Evolutionary conservation across 2,888 invertebrate genomes (phyloP), one percentile per base, ranked within the genome.

Genomic region (Mystacides longicornis): DNA sequence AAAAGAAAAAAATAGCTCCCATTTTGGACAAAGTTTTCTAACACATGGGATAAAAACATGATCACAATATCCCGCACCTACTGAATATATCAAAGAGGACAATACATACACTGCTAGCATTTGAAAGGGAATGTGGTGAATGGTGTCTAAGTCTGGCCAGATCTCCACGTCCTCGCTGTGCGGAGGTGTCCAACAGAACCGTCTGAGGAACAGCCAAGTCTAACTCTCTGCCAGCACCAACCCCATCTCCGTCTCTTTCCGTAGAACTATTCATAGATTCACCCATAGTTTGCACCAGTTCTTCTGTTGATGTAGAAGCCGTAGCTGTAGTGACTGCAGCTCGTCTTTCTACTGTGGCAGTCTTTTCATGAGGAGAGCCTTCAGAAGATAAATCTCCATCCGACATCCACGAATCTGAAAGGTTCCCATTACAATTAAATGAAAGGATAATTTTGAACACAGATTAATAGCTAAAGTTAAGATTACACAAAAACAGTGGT

Each of bases 141-240:
- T 74, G 73, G 65, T 73, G 76, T 52, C 77, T 69, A 64, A 74
- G 75, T 60, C 86, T 87, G 55, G 89, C 94, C 64, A 95, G 78
- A 72, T 94, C 93, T 18, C 90, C 93, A 74, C 75, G 72, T 62
- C 74, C 75, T 67, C 77, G 73, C 66, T 85, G 89, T 16, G 87
- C 89, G 1, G 93, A 89, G 64, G 87, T 89, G 72, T 96, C 95
- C 50, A 96, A 79, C 60, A 94, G 79, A 67, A 86, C 87, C 64
- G 89, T 88, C 63, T 89, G 89, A 52, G 94, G 94, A 58, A 95
- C 88, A 0, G 89, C 91, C 62, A 86, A 83, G 73, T 93, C 92
- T 65, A 93, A 77, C 16, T 49, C 50, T 33, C 54, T 23, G 19
- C 47, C 55, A 11, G 23, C 18, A 7, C 55, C 46, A 19, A 27